Conservation (phyloP, 2,113 vertebrate genomes). For the Craseonycteris thonglongyai region DNA sequence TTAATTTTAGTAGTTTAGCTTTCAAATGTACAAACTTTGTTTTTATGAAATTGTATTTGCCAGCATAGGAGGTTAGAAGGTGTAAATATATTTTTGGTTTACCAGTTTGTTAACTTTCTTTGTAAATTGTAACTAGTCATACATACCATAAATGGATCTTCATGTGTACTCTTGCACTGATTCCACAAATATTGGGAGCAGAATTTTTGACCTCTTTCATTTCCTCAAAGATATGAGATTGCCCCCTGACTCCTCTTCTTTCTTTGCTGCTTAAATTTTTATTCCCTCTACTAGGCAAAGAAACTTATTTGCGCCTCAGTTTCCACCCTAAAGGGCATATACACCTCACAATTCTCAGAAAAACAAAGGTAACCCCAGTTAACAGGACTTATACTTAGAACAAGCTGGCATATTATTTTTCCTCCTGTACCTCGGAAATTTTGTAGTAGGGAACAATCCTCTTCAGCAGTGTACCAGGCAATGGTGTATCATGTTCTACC, state of each 20-base stretch:
- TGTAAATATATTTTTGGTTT: background rate
- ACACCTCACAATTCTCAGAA: background rate
- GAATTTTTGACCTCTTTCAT: background rate
- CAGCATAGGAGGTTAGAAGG: background rate
- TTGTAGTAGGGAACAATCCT: background rate
- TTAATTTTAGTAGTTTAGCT: background rate
- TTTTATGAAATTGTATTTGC: background rate
- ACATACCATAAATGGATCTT: background rate
- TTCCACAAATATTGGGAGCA: background rate
- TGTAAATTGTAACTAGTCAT: background rate
- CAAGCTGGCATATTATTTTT: background rate
- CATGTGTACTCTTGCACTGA: background rate
- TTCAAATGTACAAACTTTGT: background rate
- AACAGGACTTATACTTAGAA: background rate
- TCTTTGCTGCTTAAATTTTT: background rate
- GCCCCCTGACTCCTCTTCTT: background rate
- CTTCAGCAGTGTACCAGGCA: background rate
- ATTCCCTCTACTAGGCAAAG: background rate
- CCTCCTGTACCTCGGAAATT: background rate
- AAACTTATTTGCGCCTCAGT: background rate
- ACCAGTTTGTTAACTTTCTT: background rate
- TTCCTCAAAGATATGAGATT: background rate
- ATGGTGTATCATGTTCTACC: background rate
- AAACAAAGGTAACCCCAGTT: background rate
- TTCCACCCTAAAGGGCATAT: background rate